A percentile compares a stretch with the other conserved stretches of the same genome.
Conservation (phyloP, 2,797 vertebrate genomes). For the Oreonectes daqikongensis region DNA sequence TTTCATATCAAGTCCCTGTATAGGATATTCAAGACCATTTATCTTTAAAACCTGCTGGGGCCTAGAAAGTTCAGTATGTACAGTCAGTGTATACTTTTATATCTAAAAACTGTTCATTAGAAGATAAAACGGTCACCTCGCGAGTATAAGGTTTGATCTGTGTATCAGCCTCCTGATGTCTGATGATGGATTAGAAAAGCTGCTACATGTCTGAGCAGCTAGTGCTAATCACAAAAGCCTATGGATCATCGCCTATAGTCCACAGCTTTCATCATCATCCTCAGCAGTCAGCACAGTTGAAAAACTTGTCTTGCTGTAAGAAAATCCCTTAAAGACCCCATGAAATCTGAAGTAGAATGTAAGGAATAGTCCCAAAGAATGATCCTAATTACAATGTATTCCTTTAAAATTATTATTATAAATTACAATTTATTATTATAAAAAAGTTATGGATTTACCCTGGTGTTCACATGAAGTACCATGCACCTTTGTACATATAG, state of each 20-base stretch:
- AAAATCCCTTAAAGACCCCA: slow-evolving; percentile 21
- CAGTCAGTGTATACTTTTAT: slow-evolving; percentile 1
- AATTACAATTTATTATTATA: too few species aligned
- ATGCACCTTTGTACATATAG: too few species aligned
- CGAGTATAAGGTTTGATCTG: neutral
- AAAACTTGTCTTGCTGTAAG: neutral
- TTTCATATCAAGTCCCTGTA: neutral
- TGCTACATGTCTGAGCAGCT: slow-evolving; percentile 8
- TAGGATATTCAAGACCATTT: neutral
- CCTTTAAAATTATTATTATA: too few species aligned
- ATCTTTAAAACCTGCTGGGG: slow-evolving; percentile 4
- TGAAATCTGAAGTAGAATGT: too few species aligned
- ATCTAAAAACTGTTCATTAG: neutral
- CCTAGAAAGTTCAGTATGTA: neutral
- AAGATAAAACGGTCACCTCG: neutral
- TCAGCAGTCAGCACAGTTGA: neutral
- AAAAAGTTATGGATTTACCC: too few species aligned
- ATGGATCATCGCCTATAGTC: slow-evolving; percentile 32
- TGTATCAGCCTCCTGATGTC: neutral
- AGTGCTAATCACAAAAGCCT: slow-evolving; percentile 30
- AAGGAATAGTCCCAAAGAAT: too few species aligned
- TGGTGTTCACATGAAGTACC: too few species aligned
- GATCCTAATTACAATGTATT: too few species aligned
- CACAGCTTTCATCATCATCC: slow-evolving; percentile 4
- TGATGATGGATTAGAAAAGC: slow-evolving; percentile 17